phyloP scores from a whole-genome alignment of 2,113 vertebrate genomes.

The Stomatorhinus ivindoensis region DNA sequence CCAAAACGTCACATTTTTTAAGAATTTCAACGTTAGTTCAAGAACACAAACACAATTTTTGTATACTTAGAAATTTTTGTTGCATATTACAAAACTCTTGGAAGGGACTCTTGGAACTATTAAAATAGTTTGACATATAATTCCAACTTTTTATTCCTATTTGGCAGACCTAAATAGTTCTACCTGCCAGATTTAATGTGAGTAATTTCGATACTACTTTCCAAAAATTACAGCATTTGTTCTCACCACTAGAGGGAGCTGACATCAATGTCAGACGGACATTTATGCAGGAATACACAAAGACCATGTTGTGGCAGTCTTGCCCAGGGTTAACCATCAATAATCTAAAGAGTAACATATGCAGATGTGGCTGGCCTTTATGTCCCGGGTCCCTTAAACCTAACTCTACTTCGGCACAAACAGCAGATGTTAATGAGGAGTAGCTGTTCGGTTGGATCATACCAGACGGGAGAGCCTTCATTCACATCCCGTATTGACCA shows the following conservation, averaged over 20 bases:
- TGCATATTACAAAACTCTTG: neutral
- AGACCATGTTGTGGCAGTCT: neutral
- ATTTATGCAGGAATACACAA: neutral
- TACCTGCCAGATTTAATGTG: neutral
- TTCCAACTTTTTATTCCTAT: neutral
- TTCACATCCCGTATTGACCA: neutral
- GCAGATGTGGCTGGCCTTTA: neutral
- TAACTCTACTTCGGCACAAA: no score
- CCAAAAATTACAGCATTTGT: neutral
- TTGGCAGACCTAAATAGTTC: neutral
- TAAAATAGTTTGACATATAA: neutral
- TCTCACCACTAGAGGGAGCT: neutral
- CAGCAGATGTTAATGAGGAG: no score
- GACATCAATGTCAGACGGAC: neutral
- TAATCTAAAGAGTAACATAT: neutral
- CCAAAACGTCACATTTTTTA: neutral
- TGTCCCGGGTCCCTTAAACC: neutral
- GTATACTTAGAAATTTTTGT: neutral
- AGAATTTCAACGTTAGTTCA: neutral
- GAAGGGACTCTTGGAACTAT: neutral
- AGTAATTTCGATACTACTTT: neutral
- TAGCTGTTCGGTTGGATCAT: neutral
- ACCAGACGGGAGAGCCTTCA: neutral
- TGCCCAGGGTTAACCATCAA: neutral
- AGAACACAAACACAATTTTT: neutral